These are phyloP conservation scores for Solenodon paradoxus DNA, from an alignment of 2,113 vertebrate genomes.

Conservation along the genomic window DNA sequence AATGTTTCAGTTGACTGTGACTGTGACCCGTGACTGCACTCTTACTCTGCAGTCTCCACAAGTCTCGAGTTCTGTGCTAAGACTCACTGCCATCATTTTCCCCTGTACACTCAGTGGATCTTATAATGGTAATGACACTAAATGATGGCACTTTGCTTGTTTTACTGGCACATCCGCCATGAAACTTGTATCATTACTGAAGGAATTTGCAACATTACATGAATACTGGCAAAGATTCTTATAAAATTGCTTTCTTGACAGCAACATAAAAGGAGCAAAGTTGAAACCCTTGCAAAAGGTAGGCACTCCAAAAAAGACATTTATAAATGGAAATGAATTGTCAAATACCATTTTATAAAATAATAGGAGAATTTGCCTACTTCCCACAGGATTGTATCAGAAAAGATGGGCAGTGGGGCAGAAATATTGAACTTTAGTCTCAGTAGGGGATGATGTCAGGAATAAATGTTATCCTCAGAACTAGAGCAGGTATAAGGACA, in stretches of 20 bases:
- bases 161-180: not conserved
- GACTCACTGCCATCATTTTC: not conserved
- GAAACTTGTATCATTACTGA: not conserved
- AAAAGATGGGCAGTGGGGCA: not conserved
- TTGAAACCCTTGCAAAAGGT: not conserved
- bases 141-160: not conserved
- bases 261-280: not conserved
- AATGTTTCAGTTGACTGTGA: not conserved
- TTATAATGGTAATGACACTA: not conserved
- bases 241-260: not conserved
- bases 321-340: slow-evolving; percentile 20
- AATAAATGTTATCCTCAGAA: not conserved
- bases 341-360: not conserved
- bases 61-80: not conserved
- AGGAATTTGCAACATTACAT: not conserved
- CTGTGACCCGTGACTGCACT: not conserved
- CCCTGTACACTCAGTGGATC: not conserved
- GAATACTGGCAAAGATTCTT: not conserved
- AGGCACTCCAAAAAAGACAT: not conserved
- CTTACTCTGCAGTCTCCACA: not conserved
- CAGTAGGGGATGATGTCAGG: not conserved
- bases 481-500: not conserved
- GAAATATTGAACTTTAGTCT: not conserved
- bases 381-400: not conserved
- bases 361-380: not conserved